phyloP scores from a whole-genome alignment of 1,140 invertebrate species.

The Littorina saxatilis region DNA sequence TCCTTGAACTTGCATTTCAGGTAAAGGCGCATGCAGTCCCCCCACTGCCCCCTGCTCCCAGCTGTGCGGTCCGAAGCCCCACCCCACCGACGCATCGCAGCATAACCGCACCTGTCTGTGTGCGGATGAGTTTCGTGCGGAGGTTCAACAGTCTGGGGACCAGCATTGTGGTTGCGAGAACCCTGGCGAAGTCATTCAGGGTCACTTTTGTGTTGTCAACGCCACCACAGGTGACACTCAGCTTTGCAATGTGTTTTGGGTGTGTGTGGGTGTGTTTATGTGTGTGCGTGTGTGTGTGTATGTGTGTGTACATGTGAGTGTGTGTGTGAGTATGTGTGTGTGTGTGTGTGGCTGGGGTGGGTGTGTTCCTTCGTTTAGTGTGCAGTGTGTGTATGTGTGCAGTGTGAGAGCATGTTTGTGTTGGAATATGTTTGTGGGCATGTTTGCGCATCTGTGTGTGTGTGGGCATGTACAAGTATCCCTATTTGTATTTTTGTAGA shows the following conservation, averaged over 20 bases:
- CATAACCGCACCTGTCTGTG: slow-evolving; percentile 62
- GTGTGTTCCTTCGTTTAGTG: too few species aligned
- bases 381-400: background rate
- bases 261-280: background rate
- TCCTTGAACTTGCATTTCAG: slow-evolving; percentile 37
- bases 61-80: slow-evolving; percentile 56
- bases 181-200: slow-evolving; percentile 30
- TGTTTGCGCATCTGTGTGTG: background rate
- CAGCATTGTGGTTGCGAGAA: slow-evolving; percentile 56
- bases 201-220: background rate
- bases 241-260: background rate
- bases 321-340: background rate
- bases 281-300: background rate
- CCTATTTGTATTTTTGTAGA: background rate
- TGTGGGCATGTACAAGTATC: too few species aligned
- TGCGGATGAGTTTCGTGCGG: slow-evolving; percentile 43
- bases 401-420: background rate
- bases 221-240: background rate
- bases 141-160: slow-evolving; percentile 30
- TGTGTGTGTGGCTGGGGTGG: background rate
- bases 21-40: slow-evolving; percentile 44
- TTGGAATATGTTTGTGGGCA: background rate
- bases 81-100: background rate
- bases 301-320: background rate
- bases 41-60: slow-evolving; percentile 56